phyloP scores from a whole-genome alignment of 2,797 vertebrate genomes.

The Avahi laniger region DNA sequence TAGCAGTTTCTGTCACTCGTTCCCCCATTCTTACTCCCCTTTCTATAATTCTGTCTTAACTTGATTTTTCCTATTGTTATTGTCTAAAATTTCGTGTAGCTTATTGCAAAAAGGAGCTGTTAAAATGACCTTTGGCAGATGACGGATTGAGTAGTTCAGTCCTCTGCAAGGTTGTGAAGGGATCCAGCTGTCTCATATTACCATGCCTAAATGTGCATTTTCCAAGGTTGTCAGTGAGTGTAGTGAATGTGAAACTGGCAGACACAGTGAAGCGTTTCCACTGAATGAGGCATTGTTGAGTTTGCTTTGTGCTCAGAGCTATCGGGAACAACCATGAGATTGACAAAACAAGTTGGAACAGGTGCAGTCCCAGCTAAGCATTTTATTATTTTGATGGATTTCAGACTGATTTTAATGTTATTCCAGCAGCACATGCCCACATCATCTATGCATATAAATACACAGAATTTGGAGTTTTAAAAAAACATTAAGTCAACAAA shows the following conservation, averaged over 20 bases:
- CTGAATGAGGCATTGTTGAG: constrained; percentile 31
- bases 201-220: constrained; percentile 64
- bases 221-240: constrained; percentile 60
- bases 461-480: neutral
- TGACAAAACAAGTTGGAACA: constrained; percentile 36
- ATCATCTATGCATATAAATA: neutral
- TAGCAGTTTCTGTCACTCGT: neutral
- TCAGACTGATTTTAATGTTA: constrained; percentile 37
- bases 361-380: constrained; percentile 54
- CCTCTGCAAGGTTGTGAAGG: constrained; percentile 66
- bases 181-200: constrained; percentile 72
- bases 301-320: constrained; percentile 54
- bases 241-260: constrained; percentile 23
- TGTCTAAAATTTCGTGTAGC: constrained; percentile 35
- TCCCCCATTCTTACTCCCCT: neutral
- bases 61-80: neutral
- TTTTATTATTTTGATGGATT: constrained; percentile 51
- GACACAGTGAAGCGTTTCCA: neutral
- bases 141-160: constrained; percentile 51
- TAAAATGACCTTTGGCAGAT: constrained; percentile 56
- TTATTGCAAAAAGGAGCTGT: constrained; percentile 12
- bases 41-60: constrained; percentile 3
- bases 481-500: neutral
- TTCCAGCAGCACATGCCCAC: neutral
- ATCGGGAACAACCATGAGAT: neutral